Base-by-base conservation (phyloP, 2,113 vertebrate species). In the Heterochromis multidens region DNA sequence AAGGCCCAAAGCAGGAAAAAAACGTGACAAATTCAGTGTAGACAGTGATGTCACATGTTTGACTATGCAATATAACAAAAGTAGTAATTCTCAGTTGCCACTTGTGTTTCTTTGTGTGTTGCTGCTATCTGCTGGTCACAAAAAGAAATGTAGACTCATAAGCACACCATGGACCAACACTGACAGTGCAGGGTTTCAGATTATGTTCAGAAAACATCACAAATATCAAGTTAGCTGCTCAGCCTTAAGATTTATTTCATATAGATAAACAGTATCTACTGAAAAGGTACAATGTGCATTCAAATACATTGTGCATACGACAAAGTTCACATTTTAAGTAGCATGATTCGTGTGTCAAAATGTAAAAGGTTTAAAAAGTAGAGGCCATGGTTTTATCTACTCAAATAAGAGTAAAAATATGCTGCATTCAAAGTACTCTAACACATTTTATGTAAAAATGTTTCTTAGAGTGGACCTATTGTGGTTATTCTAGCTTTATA, bases 91-190 rank as follows among this genome's bases (percentile, higher is more conserved):
- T 11, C 21, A n/a, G 35, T 12, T 43, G n/a, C 11, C 62, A 23
- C 4, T 58, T 5, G 14, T 43, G 17, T 67, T 70, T 79, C 7
- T 19, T 29, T 86, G 74, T 67, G 17, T 83, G 21, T 43, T 90
- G 78, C 88, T 88, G 59, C 83, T 2, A 14, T 43, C 88, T 82
- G 61, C 79, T 70, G 86, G 83, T 63, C 10, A 59, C 16, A 57
- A 2, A 2, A 33, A 25, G 43, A 63, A 79, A 19, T 70, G 25
- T 27, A 74, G 19, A 21, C 3, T 46, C 6, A 6, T 27, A 29
- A 35, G 40, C 21, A 40, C 57, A 27, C 8, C 2, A 4, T 16
- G 65, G 3, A 25, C 21, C 33, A 17, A n/a, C 72, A 19, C 10
- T 3, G 19, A 31, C 8, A 17, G 13, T 12, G 19, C 14, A 56